Evolutionary conservation across 1,140 invertebrate species (phyloP), one percentile per base, ranked within the genome.

Genomic region (Sarcophaga peregrina): DNA sequence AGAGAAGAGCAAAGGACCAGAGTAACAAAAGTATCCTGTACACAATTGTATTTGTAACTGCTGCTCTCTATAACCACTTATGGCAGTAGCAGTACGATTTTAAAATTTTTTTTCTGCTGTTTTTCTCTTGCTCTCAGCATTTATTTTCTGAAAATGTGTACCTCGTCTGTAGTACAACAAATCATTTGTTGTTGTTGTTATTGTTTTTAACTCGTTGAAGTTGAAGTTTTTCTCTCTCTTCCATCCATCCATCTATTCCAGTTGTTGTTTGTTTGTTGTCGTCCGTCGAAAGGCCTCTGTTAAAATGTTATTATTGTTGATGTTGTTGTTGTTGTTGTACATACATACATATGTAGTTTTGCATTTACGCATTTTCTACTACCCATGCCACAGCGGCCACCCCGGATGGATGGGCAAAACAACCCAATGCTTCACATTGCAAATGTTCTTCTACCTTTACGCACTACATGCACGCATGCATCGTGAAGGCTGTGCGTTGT

Each of bases 331-430:
- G 47, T 78, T 37, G 25, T 37, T 37, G n/a, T n/a, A n/a, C n/a
- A n/a, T n/a, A n/a, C n/a, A n/a, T n/a, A n/a, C n/a, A 37, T 37
- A 50, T 78, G 47, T 78, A 50, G 47, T 78, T 78, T 78, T 78
- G 75, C 48, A 78, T 50, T 78, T 50, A 78, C 75, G 75, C 75
- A 78, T 20, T 76, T 50, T 17, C 74, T 46, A 9, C 7, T 17
- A 17, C 4, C 6, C n/a, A 68, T 37, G 4, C 25, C 25, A 37
- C 25, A 37, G 4, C 25, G 25, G 25, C 25, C 25, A 37, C 25
- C 25, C 25, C 25, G 25, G 15, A 62, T 62, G 58, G 7, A 62
- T 62, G 15, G 58, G 2, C 10, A 5, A 11, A 62, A 4, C 58
- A 37, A 62, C 58, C 20, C 15, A 62, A 15, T 15, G 58, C 58